These are phyloP conservation scores for Acanthosoma haemorrhoidale DNA, from an alignment of 2,888 invertebrate genomes.

Conservation along the genomic window DNA sequence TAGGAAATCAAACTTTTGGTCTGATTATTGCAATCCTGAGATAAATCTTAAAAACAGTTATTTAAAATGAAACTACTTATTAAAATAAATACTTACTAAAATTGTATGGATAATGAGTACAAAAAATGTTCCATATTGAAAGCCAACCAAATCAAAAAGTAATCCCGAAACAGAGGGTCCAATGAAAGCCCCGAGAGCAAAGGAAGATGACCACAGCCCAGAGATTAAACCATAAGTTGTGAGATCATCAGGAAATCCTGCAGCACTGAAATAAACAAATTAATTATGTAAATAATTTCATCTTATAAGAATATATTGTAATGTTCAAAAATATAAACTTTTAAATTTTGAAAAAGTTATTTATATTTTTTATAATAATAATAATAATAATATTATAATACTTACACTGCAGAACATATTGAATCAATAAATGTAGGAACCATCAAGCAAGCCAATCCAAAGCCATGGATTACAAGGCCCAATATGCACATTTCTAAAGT, in stretches of 20 bases:
- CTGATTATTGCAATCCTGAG: no score
- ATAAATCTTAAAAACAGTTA: no score
- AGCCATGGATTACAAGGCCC: constrained; percentile 49
- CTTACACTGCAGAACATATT: constrained; percentile 50
- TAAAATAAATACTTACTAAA: constrained; percentile 43
- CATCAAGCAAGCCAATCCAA: constrained; percentile 50
- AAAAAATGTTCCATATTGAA: constrained; percentile 45
- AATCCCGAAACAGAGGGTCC: constrained; percentile 48
- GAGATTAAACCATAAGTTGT: constrained; percentile 54
- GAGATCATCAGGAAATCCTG: constrained; percentile 51
- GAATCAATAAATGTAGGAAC: constrained; percentile 52
- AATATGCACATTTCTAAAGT: constrained; percentile 43
- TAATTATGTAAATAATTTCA: background rate
- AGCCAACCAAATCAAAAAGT: constrained; percentile 46
- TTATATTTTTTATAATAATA: background rate
- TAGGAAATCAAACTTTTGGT: no score
- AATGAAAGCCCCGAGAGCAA: constrained; percentile 51
- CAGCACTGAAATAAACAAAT: constrained; percentile 36
- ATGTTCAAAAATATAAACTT: background rate
- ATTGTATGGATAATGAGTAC: constrained; percentile 44
- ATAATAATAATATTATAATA: constrained; percentile 30
- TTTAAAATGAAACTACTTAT: background rate
- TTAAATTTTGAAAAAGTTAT: background rate
- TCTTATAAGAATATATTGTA: background rate
- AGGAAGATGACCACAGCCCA: constrained; percentile 53